Evolutionary conservation across 2,113 vertebrate genomes (phyloP).

Genomic region (Leptosomus discolor): DNA sequence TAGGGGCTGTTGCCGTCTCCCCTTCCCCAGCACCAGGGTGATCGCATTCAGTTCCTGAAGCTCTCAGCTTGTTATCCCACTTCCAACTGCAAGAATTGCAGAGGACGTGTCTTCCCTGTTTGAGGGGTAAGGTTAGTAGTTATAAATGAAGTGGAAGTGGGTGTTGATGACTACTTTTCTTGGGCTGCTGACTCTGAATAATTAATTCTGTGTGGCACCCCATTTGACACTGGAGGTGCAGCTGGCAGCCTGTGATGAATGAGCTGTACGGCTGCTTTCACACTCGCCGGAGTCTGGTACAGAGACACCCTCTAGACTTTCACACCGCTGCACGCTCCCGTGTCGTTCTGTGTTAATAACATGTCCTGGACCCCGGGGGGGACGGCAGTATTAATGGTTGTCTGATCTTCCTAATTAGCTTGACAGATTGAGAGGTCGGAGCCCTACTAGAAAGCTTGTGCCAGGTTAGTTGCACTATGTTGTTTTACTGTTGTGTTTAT

Average conservation of each 20-base stretch:
- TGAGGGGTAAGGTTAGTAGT: not conserved
- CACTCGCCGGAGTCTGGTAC: not conserved
- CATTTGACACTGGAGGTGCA: not conserved
- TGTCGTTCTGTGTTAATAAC: not conserved
- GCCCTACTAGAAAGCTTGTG: not conserved
- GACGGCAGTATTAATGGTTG: not conserved
- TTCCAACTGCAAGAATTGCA: not conserved
- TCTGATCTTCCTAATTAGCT: slow-evolving; percentile 30
- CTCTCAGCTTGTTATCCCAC: not conserved
- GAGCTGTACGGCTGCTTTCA: not conserved
- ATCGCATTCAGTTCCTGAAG: not conserved
- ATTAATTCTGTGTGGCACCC: not conserved
- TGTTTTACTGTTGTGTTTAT: slow-evolving; percentile 20
- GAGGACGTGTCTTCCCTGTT: not conserved
- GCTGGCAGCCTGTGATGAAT: not conserved
- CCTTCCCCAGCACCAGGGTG: not conserved
- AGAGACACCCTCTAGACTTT: not conserved
- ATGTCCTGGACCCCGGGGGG: not conserved
- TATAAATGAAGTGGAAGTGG: not conserved
- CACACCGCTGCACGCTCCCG: not conserved
- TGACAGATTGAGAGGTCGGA: slow-evolving; percentile 31
- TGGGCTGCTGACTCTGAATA: not conserved
- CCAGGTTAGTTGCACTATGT: not conserved
- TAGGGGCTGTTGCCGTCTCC: not conserved
- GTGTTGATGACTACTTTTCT: not conserved